These are phyloP conservation scores for Illadopsis cleaveri DNA, from an alignment of 2,113 vertebrate species.

Conservation along the genomic window DNA sequence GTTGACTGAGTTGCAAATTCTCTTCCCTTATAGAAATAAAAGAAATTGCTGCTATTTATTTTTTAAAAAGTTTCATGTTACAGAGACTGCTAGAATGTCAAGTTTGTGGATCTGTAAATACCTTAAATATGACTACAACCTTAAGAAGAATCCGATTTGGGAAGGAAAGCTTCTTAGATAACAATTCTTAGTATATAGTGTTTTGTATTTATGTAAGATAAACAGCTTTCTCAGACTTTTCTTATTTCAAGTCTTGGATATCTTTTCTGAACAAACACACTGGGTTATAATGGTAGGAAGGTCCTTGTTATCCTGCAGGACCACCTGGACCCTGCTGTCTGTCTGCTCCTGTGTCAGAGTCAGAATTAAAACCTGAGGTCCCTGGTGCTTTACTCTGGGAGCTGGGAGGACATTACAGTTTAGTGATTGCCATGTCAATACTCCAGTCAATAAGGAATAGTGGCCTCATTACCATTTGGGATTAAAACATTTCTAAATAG, in stretches of 20 bases:
- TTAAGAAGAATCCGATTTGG: slow-evolving; percentile 47
- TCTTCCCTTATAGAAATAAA: slow-evolving; percentile 46
- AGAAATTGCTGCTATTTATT: slow-evolving; percentile 51
- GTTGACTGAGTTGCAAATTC: slow-evolving; percentile 33
- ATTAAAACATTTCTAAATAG: slow-evolving; percentile 22
- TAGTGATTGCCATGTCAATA: slow-evolving; percentile 13
- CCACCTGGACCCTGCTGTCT: not conserved
- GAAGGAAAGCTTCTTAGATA: slow-evolving; percentile 40
- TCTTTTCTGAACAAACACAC: slow-evolving; percentile 61
- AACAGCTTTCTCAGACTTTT: slow-evolving; percentile 59
- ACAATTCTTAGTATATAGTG: slow-evolving; percentile 13
- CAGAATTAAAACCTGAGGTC: not conserved
- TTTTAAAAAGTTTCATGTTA: slow-evolving; percentile 45
- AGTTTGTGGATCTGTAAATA: slow-evolving; percentile 73
- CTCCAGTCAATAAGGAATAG: slow-evolving; percentile 39
- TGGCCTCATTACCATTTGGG: slow-evolving; percentile 53
- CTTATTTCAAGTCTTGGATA: slow-evolving; percentile 63
- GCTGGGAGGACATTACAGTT: slow-evolving; percentile 5
- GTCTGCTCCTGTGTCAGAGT: not conserved
- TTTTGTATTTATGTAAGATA: slow-evolving; percentile 77
- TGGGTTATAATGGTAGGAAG: not conserved
- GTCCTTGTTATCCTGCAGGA: not conserved
- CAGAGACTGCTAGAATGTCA: slow-evolving; percentile 58
- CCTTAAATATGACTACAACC: slow-evolving; percentile 45
- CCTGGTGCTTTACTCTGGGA: slow-evolving; percentile 39